These are phyloP conservation scores for Drosophila prolongata DNA, from an alignment of 2,888 invertebrate species.

Conservation along the genomic window DNA sequence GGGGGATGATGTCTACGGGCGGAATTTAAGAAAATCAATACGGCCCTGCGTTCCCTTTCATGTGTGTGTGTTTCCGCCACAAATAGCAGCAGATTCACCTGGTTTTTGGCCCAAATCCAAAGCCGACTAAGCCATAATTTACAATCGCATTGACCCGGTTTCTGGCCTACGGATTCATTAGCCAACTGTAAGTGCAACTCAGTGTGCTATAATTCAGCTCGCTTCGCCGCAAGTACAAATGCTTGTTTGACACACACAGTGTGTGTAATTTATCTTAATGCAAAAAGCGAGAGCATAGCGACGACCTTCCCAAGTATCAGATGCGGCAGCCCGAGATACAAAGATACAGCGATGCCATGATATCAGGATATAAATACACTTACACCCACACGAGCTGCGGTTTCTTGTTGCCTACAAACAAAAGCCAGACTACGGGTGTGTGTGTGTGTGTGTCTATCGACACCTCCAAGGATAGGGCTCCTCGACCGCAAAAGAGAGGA, in stretches of 20 bases:
- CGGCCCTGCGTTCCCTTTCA: conserved; percentile 5
- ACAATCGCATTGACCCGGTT: conserved; percentile 65
- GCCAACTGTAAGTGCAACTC: conserved; percentile 32
- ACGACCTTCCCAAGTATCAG: conserved; percentile 24
- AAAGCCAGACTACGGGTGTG: conserved; percentile 27
- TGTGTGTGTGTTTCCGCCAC: conserved; percentile 5
- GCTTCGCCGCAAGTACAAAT: conserved; percentile 70
- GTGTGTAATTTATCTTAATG: conserved; percentile 65
- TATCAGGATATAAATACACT: conserved; percentile 6
- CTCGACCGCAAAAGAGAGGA: conserved; percentile 27
- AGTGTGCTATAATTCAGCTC: conserved; percentile 67
- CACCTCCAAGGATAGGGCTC: conserved; percentile 42
- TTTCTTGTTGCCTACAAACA: conserved; percentile 48
- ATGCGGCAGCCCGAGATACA: conserved; percentile 39
- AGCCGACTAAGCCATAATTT: conserved; percentile 57
- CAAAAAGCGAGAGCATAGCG: conserved; percentile 14
- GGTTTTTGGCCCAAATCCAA: conserved; percentile 23
- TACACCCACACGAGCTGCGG: conserved; percentile 20
- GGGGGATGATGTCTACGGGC: conserved; percentile 2
- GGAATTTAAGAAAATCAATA: conserved; percentile 44
- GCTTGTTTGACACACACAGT: conserved; percentile 51
- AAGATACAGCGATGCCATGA: conserved; percentile 6
- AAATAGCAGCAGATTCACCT: conserved; percentile 26
- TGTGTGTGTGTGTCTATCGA: conserved; percentile 41
- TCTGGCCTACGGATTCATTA: conserved; percentile 59